phyloP scores from a whole-genome alignment of 1,140 invertebrate genomes.

The Bicyclus anynana region DNA sequence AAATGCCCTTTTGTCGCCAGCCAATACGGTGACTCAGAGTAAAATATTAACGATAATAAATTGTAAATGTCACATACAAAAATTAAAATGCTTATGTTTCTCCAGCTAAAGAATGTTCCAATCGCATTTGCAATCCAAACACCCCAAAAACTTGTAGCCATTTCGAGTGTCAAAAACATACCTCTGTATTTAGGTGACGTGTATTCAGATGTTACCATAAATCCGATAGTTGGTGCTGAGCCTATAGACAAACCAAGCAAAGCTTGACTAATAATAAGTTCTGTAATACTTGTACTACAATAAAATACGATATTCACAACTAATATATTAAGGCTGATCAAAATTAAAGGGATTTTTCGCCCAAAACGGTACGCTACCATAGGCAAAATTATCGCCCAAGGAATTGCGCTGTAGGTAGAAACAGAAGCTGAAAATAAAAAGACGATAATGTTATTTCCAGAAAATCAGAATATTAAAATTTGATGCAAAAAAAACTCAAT shows the following conservation, averaged over 20 bases:
- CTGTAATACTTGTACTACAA: slow-evolving; percentile 24
- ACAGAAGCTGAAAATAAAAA: slow-evolving; percentile 32
- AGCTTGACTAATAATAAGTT: slow-evolving; percentile 30
- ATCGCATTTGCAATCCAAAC: slow-evolving; percentile 38
- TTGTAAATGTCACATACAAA: slow-evolving; percentile 22
- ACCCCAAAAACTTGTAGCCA: slow-evolving; percentile 35
- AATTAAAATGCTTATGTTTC: slow-evolving; percentile 24
- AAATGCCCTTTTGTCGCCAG: slow-evolving; percentile 27
- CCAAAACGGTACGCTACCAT: slow-evolving; percentile 27
- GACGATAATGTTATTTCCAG: no score
- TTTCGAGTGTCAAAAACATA: slow-evolving; percentile 36
- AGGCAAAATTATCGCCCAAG: slow-evolving; percentile 28
- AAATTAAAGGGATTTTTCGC: slow-evolving; percentile 27
- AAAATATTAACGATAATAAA: slow-evolving; percentile 16
- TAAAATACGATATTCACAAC: slow-evolving; percentile 30
- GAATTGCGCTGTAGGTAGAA: slow-evolving; percentile 25
- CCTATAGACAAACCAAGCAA: not conserved
- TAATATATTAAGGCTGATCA: slow-evolving; percentile 20
- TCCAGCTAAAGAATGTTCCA: slow-evolving; percentile 41
- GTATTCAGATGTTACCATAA: not conserved
- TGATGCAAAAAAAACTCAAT: no score
- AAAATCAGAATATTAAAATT: no score
- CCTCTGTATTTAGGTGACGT: slow-evolving; percentile 31
- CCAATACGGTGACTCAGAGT: slow-evolving; percentile 37
- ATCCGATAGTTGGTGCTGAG: not conserved